Evolutionary conservation across 2,797 vertebrate genomes (phyloP).

Genomic region (Loris lydekkerianus): DNA sequence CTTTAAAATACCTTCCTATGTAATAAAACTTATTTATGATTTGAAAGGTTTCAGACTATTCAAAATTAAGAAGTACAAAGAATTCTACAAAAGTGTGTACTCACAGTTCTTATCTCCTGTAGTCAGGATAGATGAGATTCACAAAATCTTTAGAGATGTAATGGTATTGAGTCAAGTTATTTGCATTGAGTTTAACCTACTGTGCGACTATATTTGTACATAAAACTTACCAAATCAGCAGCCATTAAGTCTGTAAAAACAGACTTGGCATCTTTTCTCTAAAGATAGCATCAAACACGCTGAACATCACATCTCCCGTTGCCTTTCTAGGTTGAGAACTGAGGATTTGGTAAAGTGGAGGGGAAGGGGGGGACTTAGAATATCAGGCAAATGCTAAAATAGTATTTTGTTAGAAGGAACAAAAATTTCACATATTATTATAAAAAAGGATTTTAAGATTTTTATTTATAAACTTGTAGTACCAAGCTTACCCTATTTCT

Average conservation of each 20-base stretch:
- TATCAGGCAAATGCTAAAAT: neutral
- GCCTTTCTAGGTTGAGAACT: neutral
- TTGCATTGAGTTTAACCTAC: neutral
- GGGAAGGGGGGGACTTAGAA: neutral
- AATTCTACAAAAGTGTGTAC: neutral
- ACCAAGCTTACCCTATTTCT: neutral
- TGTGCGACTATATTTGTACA: neutral
- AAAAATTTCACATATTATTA: neutral
- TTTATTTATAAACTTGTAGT: neutral
- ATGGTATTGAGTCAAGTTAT: neutral
- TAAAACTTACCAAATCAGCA: neutral
- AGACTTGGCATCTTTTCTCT: neutral
- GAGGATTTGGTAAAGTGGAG: neutral
- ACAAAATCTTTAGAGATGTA: neutral
- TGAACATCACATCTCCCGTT: neutral
- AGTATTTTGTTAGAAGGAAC: neutral
- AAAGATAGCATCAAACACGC: neutral
- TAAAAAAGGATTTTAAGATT: neutral
- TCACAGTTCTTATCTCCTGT: neutral
- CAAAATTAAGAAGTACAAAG: neutral
- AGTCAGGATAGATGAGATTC: neutral
- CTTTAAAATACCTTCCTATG: neutral
- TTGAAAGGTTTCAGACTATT: conserved; percentile 15
- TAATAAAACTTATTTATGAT: neutral
- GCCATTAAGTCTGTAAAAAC: neutral